phyloP scores from a whole-genome alignment of 2,888 invertebrate genomes.

The Hedya salicella region DNA sequence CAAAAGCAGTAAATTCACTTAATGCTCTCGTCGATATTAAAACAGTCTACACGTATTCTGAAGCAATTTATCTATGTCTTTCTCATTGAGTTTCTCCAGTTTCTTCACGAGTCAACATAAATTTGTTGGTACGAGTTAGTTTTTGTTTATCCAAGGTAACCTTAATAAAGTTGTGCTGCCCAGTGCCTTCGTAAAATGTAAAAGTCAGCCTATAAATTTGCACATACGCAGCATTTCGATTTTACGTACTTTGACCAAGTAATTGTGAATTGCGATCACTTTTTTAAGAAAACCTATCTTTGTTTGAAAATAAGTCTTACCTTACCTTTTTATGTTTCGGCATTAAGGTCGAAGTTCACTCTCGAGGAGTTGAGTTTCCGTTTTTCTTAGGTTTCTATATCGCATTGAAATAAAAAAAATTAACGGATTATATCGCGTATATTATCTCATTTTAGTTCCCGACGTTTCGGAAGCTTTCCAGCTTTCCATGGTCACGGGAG shows the following conservation, averaged over 20 bases:
- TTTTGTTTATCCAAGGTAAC: slow-evolving; percentile 26
- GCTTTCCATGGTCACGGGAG: too few relatives aligned
- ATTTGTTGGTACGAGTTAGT: slow-evolving; percentile 21
- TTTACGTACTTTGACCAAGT: slow-evolving; percentile 2
- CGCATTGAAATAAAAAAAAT: too few relatives aligned
- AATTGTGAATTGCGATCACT: not conserved
- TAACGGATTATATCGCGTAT: too few relatives aligned
- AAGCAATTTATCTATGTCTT: slow-evolving; percentile 7
- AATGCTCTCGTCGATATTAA: slow-evolving; percentile 22
- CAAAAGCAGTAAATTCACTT: slow-evolving; percentile 25
- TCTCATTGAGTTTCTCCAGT: slow-evolving; percentile 11
- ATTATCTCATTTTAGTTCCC: too few relatives aligned
- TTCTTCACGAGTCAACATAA: slow-evolving; percentile 17
- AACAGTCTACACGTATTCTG: slow-evolving; percentile 19
- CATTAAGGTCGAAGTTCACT: too few relatives aligned
- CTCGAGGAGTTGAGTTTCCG: too few relatives aligned
- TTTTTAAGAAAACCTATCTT: not conserved
- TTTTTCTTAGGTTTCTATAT: too few relatives aligned
- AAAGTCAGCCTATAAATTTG: slow-evolving; percentile 27
- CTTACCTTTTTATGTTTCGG: too few relatives aligned
- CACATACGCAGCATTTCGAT: slow-evolving; percentile 6
- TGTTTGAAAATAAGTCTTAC: too few relatives aligned
- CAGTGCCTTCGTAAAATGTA: slow-evolving; percentile 24
- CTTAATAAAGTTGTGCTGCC: slow-evolving; percentile 23
- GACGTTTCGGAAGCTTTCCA: too few relatives aligned